Base-by-base conservation (phyloP, 92 coral and sea anemone genomes). In the Zoanthus solanderi region DNA sequence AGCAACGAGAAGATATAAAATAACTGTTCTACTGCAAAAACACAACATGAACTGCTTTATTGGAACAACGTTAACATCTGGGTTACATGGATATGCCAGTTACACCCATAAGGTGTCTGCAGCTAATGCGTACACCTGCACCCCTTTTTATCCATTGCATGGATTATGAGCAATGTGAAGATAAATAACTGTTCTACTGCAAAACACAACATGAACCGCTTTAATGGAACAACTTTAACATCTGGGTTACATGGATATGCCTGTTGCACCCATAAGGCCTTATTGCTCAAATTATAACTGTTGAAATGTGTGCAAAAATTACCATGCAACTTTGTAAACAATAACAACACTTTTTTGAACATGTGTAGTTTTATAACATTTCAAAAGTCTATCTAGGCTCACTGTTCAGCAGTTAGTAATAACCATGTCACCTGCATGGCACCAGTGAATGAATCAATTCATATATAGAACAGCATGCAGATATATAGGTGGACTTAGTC, bases 161-260 rank as follows among this genome's bases (percentile, higher is more conserved):
- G 58, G 79, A 75, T 75, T 75, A 75, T 75, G 79, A 75, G 15
- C 60, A 75, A 75, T 15, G 79, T 9, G 78, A 75, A 75, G 78
- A 75, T 34, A 61, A 75, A 46, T 48, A 45, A 75, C 58, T 75
- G 34, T 48, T 75, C 78, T 75, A 75, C 78, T 75, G 60, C 78
- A 61, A 75, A 75, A 75, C 79, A 75, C 79, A 75, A 75, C 79
- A 75, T 75, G 79, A 75, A 75, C 29, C 16, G 79, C 79, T 75
- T 75, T 75, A 75, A 45, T 75, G 58, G 30, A 75, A 45, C 79
- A 75, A 75, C 60, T 9, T 75, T 75, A 75, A 75, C 79, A 75
- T 75, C 79, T 75, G 79, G 60, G 79, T 75, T 75, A 45, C 79
- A 75, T 75, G 79, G 58, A 75, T 75, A 75, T 75, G 79, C 79